These are phyloP conservation scores for Euwallacea fornicatus DNA, from an alignment of 1,140 invertebrate species.

Conservation along the genomic window DNA sequence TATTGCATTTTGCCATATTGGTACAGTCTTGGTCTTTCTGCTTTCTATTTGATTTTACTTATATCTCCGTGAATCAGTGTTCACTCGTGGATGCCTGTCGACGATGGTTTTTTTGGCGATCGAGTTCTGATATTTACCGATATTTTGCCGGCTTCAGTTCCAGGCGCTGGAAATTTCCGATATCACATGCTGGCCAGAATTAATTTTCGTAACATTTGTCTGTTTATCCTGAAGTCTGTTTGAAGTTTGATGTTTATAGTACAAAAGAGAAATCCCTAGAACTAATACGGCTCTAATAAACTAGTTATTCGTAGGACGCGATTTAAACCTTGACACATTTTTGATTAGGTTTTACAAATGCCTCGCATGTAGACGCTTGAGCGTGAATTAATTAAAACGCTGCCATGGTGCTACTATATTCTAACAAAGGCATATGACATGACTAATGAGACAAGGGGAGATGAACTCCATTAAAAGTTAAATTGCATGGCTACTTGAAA, in stretches of 20 bases:
- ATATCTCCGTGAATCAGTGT: background rate
- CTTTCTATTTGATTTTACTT: background rate
- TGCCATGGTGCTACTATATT: constrained; percentile 2
- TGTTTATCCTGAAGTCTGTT: constrained; percentile 1
- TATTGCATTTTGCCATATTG: no score
- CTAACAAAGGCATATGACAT: constrained; percentile 20
- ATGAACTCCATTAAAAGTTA: constrained; percentile 24
- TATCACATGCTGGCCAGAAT: background rate
- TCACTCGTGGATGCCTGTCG: background rate
- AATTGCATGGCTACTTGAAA: constrained; percentile 15
- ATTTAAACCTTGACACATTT: background rate
- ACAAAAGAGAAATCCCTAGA: constrained; percentile 1
- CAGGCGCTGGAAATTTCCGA: background rate
- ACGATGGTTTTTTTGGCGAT: background rate
- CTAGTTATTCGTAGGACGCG: background rate
- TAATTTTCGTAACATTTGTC: constrained; percentile 4
- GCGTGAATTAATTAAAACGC: constrained; percentile 9
- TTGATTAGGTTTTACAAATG: background rate
- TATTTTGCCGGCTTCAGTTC: background rate
- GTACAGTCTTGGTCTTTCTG: background rate
- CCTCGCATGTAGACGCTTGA: constrained; percentile 1
- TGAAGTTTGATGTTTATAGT: constrained; percentile 2
- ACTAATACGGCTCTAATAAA: background rate
- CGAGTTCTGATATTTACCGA: constrained; percentile 3
- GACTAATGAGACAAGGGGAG: constrained; percentile 18